Evolutionary conservation across 2,797 vertebrate genomes (phyloP).

Genomic region (Chiloscyllium punctatum): DNA sequence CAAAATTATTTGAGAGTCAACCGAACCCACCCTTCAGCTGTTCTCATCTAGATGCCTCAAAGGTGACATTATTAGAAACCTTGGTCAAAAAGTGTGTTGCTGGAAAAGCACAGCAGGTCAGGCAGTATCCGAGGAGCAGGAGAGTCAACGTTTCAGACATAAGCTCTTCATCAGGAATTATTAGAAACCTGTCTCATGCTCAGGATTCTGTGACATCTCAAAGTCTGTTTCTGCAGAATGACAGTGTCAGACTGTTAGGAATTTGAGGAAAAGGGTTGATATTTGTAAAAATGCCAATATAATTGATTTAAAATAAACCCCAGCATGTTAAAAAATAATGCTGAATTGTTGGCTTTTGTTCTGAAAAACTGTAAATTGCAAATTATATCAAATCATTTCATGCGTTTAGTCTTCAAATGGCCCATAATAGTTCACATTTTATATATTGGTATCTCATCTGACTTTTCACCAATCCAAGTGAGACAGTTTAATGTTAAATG

Average conservation of each 20-base stretch:
- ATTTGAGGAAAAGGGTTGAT: too few species aligned
- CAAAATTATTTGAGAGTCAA: neutral
- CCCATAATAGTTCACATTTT: neutral
- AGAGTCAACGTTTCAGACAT: too few species aligned
- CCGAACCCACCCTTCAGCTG: neutral
- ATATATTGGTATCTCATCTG: neutral
- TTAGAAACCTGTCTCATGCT: neutral
- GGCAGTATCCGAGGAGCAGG: too few species aligned
- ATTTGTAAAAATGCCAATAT: neutral
- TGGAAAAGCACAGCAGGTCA: too few species aligned
- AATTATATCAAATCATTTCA: neutral
- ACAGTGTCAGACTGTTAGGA: neutral
- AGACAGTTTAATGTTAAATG: neutral
- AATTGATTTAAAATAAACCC: neutral
- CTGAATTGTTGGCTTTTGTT: neutral
- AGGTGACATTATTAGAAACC: neutral
- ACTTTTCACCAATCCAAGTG: neutral
- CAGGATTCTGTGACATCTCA: neutral
- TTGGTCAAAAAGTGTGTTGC: too few species aligned
- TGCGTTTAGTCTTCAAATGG: neutral
- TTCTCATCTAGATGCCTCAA: neutral
- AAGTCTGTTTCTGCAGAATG: neutral
- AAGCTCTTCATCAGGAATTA: neutral
- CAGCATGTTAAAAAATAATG: neutral
- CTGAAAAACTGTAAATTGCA: neutral